Base-by-base conservation (phyloP, 2,797 vertebrate genomes). In the Knipowitschia caucasica region DNA sequence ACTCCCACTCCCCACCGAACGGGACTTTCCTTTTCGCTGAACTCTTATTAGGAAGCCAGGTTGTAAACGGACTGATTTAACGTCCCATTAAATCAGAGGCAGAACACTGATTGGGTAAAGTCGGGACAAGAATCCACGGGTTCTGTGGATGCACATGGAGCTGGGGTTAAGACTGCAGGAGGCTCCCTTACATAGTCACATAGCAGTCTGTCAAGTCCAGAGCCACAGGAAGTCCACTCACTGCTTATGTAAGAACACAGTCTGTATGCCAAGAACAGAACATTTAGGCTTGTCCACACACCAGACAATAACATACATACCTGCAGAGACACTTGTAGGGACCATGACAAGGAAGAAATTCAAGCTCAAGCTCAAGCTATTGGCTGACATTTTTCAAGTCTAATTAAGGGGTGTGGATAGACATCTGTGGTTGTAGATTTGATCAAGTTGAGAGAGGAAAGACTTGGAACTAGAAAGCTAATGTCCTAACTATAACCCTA, bases 1-100 rank as follows among this genome's bases (percentile, higher is more conserved):
- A n/a, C n/a, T 53, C 39, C 15, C 47, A 21, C 39, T n/a, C n/a
- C 21, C 29, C 10, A 1, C 35, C 1, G 6, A 49, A 39, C 44
- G 30, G 66, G 33, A 50, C 27, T 63, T 55, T 55, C 20, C 46
- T 65, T 47, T 29, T 44, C 69, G n/a, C 58, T 78, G 77, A n/a
- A n/a, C 39, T 80, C 78, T 71, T 85, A 82, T 82, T 80, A 80
- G 82, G 81, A 64, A 59, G 40, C 10, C 31, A 25, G 59, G 24
- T 34, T 40, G 34, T 54, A 7, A 43, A 39, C 35, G 30, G 11
- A 36, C 44, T 30, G 35, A 55, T 50, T 59, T 46, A 67, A 29
- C 10, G 2, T 17, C 43, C 8, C 6, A 21, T 55, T 10, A 51
- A 57, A 9, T 27, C 42, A 10, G 5, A 10, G 30, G 31, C 11